phyloP scores from a whole-genome alignment of 1,140 invertebrate genomes.

The Macrocentrus cingulum region DNA sequence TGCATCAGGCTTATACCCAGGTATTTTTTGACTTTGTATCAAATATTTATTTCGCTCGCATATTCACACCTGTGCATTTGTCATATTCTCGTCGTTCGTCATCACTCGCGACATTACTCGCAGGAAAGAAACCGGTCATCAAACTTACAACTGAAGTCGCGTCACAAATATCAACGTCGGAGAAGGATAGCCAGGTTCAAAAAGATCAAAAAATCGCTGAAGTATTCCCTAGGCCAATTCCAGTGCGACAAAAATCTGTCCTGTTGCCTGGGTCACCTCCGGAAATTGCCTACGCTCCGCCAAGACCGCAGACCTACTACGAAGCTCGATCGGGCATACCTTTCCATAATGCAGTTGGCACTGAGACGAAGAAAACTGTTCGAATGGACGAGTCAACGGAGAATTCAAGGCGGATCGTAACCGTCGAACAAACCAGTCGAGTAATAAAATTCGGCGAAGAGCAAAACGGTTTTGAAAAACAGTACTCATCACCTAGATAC shows the following conservation, averaged over 20 bases:
- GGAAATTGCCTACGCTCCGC: conserved; percentile 63
- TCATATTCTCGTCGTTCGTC: conserved; percentile 15
- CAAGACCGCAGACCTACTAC: conserved; percentile 57
- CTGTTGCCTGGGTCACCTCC: conserved; percentile 64
- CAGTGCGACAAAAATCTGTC: conserved; percentile 50
- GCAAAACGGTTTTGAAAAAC: conserved; percentile 35
- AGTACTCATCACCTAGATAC: conserved; percentile 46
- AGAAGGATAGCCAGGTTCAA: conserved; percentile 33
- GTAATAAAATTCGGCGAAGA: conserved; percentile 68
- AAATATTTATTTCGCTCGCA: conserved; percentile 1
- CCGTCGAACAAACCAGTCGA: conserved; percentile 69
- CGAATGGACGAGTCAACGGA: conserved; percentile 71
- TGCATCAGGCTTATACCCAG: not conserved
- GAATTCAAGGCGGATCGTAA: conserved; percentile 65
- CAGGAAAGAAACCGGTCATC: conserved; percentile 45
- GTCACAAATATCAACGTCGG: conserved; percentile 19
- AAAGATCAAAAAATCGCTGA: conserved; percentile 32
- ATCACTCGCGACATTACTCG: conserved; percentile 38
- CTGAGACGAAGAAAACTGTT: conserved; percentile 69
- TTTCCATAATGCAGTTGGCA: conserved; percentile 64
- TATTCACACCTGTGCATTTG: conserved; percentile 1
- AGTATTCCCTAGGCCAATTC: conserved; percentile 53
- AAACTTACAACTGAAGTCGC: conserved; percentile 60
- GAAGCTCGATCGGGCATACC: conserved; percentile 60
- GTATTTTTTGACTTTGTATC: not conserved